These are phyloP conservation scores for Sminthurinus aureus DNA, from an alignment of 2,888 invertebrate species.

Conservation along the genomic window DNA sequence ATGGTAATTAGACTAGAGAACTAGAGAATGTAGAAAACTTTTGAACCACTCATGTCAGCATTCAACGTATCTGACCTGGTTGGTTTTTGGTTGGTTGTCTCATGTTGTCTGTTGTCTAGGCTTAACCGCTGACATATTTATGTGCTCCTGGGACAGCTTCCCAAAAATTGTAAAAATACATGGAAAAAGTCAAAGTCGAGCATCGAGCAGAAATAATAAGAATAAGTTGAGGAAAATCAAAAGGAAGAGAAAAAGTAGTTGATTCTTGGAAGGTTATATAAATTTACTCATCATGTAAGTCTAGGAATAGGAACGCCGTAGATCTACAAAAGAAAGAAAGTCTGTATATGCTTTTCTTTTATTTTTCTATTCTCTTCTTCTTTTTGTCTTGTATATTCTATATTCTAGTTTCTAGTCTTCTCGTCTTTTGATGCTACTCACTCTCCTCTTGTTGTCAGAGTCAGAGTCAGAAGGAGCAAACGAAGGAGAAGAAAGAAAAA, in stretches of 20 bases:
- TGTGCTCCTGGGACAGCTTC: conserved; percentile 25
- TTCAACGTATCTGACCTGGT: conserved; percentile 9
- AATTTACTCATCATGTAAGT: background rate
- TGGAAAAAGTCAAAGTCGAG: too few relatives aligned
- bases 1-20: conserved; percentile 21
- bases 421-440: background rate
- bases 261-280: conserved; percentile 29
- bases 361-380: background rate
- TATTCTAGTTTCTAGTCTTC: too few relatives aligned
- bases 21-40: background rate
- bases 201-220: too few relatives aligned
- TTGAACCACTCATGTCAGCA: conserved; percentile 22
- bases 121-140: conserved; percentile 23
- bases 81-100: background rate
- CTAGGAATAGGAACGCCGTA: background rate
- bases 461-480: background rate
- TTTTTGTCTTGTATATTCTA: conserved; percentile 1
- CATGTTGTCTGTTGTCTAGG: background rate
- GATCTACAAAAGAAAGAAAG: background rate
- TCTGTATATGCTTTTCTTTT: conserved; percentile 6
- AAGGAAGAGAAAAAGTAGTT: conserved; percentile 6
- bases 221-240: background rate
- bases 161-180: conserved; percentile 22
- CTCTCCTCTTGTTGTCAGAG: conserved; percentile 5
- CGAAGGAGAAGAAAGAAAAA: conserved; percentile 28